Evolutionary conservation across 2,113 vertebrate genomes (phyloP), one percentile per base, ranked within the genome.

Genomic region (Riparia riparia): DNA sequence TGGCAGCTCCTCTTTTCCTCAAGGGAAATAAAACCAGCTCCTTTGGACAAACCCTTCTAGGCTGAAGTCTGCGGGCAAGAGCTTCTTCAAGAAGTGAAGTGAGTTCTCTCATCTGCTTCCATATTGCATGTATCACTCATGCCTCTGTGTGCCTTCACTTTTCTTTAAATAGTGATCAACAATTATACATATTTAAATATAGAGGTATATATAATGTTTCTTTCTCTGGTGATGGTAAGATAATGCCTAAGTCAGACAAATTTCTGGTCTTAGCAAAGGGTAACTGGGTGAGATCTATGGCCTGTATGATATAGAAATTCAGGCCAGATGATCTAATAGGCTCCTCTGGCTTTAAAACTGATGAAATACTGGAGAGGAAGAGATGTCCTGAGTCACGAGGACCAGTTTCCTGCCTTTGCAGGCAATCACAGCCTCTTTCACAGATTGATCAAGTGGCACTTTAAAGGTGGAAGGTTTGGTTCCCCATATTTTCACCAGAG

Each of bases 361-460:
- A 14, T 2, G 4, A n/a, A 77, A 81, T 29, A 50, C 28, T 10
- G 60, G 32, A 90, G 54, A 58, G 29, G 39, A 22, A 68, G 26
- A 31, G 51, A 54, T 63, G 42, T 50, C 15, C 34, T 11, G 31
- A 58, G 42, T 81, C 34, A 53, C 0, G 0, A 17, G 37, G 26
- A 74, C 4, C 13, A 66, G 26, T 58, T 82, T 49, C 29, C 56
- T 68, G 53, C 41, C 49, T 58, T 82, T 58, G 17, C 56, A 71
- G 61, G 49, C 26, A 78, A 42, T 37, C 66, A 41, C 16, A 86
- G 17, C 8, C 45, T 58, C 74, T 71, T 61, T 49, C 44, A 82
- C 18, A 60, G 58, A 77, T 29, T 16, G 28, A 73, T 28, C 28
- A 65, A 80, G 32, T 17, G 17, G 17, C 13, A 26, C 26, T 34